phyloP scores from a whole-genome alignment of 1,140 invertebrate genomes.

The Aphaenogaster floridana region DNA sequence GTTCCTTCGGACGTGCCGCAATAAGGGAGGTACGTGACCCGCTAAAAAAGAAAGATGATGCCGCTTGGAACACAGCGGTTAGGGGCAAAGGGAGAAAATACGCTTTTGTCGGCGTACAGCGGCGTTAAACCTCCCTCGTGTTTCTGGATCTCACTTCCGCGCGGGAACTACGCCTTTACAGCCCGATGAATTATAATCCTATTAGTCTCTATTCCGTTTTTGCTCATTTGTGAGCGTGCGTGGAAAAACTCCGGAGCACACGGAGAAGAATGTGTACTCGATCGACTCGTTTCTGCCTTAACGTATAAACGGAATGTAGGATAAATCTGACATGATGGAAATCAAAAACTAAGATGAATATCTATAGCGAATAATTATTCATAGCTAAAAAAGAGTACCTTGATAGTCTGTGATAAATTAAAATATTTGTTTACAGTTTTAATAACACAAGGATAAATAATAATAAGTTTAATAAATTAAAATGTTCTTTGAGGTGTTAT shows the following conservation, averaged over 20 bases:
- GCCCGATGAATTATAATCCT: slow-evolving; percentile 44
- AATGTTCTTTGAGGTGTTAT: neutral
- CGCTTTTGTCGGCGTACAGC: slow-evolving; percentile 68
- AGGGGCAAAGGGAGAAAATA: neutral
- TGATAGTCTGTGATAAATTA: neutral
- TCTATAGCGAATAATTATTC: neutral
- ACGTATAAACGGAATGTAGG: neutral
- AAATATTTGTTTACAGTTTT: neutral
- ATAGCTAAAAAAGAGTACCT: neutral
- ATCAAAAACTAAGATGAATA: neutral
- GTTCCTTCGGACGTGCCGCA: slow-evolving; percentile 67
- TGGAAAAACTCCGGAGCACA: neutral
- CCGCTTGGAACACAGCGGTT: neutral
- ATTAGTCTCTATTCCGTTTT: slow-evolving; percentile 48
- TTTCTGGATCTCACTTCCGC: slow-evolving; percentile 54
- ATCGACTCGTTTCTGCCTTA: neutral
- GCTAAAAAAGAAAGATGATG: slow-evolving; percentile 28
- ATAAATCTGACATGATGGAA: neutral
- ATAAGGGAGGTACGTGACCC: slow-evolving; percentile 72
- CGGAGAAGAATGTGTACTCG: neutral
- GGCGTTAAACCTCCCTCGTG: slow-evolving; percentile 36
- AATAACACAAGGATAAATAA: neutral
- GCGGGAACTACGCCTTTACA: neutral
- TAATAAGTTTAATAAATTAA: slow-evolving; percentile 6
- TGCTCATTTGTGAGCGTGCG: slow-evolving; percentile 3